Base-by-base conservation (phyloP, 2,888 invertebrate genomes). In the Hoplodrina blanda region DNA sequence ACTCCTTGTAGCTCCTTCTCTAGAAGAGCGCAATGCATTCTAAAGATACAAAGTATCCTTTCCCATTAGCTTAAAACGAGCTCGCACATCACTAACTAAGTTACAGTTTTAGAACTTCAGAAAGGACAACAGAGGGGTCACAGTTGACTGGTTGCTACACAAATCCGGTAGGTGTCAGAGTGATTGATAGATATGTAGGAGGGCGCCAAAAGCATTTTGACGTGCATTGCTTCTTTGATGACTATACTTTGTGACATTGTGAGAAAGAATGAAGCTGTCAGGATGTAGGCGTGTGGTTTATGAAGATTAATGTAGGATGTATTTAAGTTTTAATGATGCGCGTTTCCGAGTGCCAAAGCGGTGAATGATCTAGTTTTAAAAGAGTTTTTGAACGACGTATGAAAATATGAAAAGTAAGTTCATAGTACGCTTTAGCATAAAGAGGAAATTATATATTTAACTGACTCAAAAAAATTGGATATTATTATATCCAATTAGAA, bases 161-260 rank as follows among this genome's bases (percentile, higher is more conserved):
- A 76, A 81, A 81, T 64, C 70, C 61, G 71, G 85, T 84, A 85
- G 82, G 88, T 87, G 89, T 88, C 86, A 88, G 79, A 69, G 67
- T 89, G 88, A 89, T 87, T 88, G 87, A 90, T 82, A 79, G 83
- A 73, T 73, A 49, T 71, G 73, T 86, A 84, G 88, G 87, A 83
- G 86, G 88, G 87, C 84, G 86, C 77, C 83, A 86, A 81, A 85
- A 84, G 78, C 71, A 78, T 85, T 75, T 68, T 54, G 54, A 62
- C 73, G 81, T 72, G 69, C 72, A 76, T 73, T 81, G 77, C 73
- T 69, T 73, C 78, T 73, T 49, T 85, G 83, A 84, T 73, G 61
- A 68, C 52, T 55, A 80, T 64, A 19, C 60, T 69, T 61, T 72
- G 53, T 68, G 80, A 77, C 79, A 56, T 73, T 68, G 80, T 82